Base-by-base conservation (phyloP, 1,140 invertebrate genomes). In the Phymastichus coffea region DNA sequence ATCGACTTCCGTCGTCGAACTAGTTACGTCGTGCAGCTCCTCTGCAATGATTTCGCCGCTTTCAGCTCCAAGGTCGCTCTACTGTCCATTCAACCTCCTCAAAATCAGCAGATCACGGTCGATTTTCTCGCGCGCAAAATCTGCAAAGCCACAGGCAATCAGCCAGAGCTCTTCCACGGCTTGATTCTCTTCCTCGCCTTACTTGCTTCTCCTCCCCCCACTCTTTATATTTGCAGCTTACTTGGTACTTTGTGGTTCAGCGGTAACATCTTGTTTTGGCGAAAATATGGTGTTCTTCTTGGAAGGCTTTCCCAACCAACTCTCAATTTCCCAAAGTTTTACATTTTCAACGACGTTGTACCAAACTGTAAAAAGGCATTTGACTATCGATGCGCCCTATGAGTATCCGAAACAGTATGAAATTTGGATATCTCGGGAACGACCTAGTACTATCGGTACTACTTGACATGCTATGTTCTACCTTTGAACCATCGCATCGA, bases 221-320 rank as follows among this genome's bases (percentile, higher is more conserved):
- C n/a, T n/a, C n/a, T n/a, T n/a, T n/a, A n/a, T 14, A 7, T 37
- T 57, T 35, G 61, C 40, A 63, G 70, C 66, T 1, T 67, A 70
- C 22, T 26, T 78, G 12, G 2, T 79, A 2, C 52, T 78, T n/a
- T 77, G 70, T 26, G 76, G 76, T 8, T 67, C 69, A 22, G 63
- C 69, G 17, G 44, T 64, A 8, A 68, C 66, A 20, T 56, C 70
- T 19, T 35, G 67, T 43, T 74, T 70, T 51, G 67, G 63, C 1
- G 69, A 57, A 49, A 75, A 69, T 47, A 68, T 67, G n/a, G 60
- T 60, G 6, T 70, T 73, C 15, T 15, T 68, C 12, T 47, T 79
- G 10, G 63, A 71, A 12, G 74, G 76, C 25, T 19, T 38, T 14
- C 40, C 62, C 0, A 57, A 48, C 17, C 33, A 56, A 57, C 60